Conservation (phyloP, 2,113 vertebrate species). For the Bungarus multicinctus region DNA sequence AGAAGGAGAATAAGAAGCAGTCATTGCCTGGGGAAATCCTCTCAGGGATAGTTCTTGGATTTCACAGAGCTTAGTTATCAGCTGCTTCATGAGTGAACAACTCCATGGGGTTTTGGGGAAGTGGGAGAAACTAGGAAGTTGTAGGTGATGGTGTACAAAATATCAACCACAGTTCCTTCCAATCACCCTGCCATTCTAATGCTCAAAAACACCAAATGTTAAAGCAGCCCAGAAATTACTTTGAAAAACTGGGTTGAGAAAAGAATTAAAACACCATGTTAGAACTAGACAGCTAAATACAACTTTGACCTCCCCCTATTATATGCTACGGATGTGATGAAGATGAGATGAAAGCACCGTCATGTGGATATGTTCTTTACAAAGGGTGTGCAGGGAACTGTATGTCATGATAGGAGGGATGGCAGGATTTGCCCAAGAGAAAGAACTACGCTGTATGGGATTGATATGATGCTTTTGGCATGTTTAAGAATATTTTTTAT, state of each 20-base stretch:
- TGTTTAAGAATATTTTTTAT: not conserved
- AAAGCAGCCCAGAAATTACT: not conserved
- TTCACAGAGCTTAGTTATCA: not conserved
- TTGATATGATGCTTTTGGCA: not conserved
- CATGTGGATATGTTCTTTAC: not conserved
- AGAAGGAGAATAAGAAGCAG: not conserved
- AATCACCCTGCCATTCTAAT: not conserved
- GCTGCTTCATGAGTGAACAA: not conserved
- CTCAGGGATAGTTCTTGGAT: not conserved
- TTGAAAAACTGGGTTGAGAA: not conserved
- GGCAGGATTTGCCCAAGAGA: not conserved
- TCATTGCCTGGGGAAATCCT: not conserved
- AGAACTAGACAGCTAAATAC: not conserved
- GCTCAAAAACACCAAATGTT: not conserved
- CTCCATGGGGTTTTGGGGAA: not conserved
- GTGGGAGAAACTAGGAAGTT: not conserved
- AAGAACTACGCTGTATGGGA: not conserved
- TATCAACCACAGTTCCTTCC: not conserved
- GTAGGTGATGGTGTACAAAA: not conserved
- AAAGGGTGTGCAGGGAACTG: not conserved
- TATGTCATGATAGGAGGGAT: not conserved
- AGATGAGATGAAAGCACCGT: not conserved
- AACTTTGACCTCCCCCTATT: not conserved
- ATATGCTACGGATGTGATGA: not conserved
- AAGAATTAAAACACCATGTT: not conserved